Evolutionary conservation across 1,140 invertebrate genomes (phyloP).

Genomic region (Yoshiicerus persimilis): DNA sequence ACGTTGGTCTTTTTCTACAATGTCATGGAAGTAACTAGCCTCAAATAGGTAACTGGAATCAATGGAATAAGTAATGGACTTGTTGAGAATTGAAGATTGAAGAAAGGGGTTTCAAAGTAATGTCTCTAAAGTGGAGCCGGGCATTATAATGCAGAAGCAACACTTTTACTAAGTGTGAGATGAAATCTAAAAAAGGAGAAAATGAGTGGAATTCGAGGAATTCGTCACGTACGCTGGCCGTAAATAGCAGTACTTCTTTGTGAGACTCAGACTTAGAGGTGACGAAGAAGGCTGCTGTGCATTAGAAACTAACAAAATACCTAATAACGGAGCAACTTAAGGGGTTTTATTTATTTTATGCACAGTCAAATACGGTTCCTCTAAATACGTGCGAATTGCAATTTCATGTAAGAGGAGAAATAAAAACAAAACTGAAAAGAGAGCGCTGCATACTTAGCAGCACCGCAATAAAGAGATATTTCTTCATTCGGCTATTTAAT

Average conservation of each 20-base stretch:
- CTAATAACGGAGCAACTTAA: background rate
- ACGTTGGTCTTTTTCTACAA: no score
- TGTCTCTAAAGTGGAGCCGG: background rate
- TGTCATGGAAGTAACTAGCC: background rate
- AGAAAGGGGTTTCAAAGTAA: background rate
- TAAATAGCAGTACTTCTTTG: background rate
- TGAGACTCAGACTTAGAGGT: background rate
- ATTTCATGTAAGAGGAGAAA: background rate
- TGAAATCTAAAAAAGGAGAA: background rate
- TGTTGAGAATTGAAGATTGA: background rate
- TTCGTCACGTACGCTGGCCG: background rate
- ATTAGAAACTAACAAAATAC: background rate
- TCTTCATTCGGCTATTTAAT: background rate
- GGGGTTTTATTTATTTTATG: background rate
- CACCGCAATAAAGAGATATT: background rate
- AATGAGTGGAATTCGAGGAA: background rate
- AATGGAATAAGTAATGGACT: background rate
- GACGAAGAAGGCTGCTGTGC: background rate
- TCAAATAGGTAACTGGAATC: background rate
- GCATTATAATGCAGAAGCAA: background rate
- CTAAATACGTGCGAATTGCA: background rate
- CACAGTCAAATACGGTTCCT: background rate
- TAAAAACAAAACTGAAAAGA: background rate
- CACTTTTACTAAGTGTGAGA: background rate
- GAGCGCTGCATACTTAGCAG: background rate